Conservation (phyloP, 2,113 vertebrate species). For the Zosterops japonicus region DNA sequence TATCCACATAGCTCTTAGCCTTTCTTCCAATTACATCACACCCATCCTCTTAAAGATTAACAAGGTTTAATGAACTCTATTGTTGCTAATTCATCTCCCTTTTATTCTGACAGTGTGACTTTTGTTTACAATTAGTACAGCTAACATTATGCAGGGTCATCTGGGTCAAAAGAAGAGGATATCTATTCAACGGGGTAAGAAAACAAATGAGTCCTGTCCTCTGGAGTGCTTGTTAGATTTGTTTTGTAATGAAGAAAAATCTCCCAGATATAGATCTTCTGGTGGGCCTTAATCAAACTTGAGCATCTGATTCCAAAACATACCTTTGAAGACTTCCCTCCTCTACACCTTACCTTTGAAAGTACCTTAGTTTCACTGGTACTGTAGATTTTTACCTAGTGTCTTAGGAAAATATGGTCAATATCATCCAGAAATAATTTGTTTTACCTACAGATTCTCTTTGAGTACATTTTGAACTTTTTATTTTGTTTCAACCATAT, state of each 20-base stretch:
- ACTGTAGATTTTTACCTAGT: not conserved
- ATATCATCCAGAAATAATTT: not conserved
- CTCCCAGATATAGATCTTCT: constrained; percentile 19
- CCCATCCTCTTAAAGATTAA: constrained; percentile 47
- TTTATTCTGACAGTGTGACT: constrained; percentile 59
- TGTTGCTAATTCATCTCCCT: constrained; percentile 38
- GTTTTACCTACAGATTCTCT: not conserved
- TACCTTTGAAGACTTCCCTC: not conserved
- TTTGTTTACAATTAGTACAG: constrained; percentile 57
- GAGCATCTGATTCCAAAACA: not conserved
- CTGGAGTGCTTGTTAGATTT: constrained; percentile 16
- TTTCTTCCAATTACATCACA: constrained; percentile 11
- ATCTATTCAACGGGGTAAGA: constrained; percentile 7
- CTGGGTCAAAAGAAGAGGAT: not conserved
- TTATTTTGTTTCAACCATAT: not conserved
- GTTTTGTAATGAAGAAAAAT: constrained; percentile 50
- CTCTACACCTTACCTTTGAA: not conserved
- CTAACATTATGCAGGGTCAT: not conserved
- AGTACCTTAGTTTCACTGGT: not conserved
- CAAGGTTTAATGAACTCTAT: constrained; percentile 25
- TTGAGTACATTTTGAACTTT: not conserved
- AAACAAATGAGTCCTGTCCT: constrained; percentile 25
- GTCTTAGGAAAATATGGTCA: not conserved
- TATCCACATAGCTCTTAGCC: constrained; percentile 15
- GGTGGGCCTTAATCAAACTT: not conserved